These are phyloP conservation scores for Sebastes kiyomatsui DNA, from an alignment of 2,797 vertebrate genomes.

Conservation along the genomic window DNA sequence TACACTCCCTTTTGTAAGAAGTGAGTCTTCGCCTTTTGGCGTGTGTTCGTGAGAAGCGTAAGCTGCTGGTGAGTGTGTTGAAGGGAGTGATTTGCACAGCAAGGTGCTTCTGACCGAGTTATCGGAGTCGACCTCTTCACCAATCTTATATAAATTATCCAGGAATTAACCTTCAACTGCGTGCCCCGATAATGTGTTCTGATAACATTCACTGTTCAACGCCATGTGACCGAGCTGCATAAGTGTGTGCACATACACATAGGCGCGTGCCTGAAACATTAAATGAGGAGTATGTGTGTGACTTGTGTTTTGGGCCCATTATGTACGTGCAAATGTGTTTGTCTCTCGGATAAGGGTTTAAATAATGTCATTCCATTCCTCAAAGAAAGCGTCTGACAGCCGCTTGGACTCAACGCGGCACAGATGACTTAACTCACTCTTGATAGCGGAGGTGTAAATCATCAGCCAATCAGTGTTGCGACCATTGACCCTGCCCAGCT, in stretches of 20 bases:
- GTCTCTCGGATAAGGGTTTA: not conserved
- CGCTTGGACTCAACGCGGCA: conserved; percentile 46
- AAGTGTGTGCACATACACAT: conserved; percentile 7
- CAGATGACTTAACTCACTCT: conserved; percentile 75
- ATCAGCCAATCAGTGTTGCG: conserved; percentile 47
- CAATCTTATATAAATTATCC: conserved; percentile 62
- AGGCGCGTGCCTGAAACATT: not conserved
- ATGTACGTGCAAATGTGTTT: not conserved
- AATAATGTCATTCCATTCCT: conserved; percentile 36
- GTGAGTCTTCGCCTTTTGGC: conserved; percentile 5
- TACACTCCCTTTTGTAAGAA: conserved; percentile 35
- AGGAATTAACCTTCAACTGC: conserved; percentile 46
- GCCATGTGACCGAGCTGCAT: conserved; percentile 31
- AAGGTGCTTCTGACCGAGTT: conserved; percentile 47
- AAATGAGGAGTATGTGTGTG: conserved; percentile 3
- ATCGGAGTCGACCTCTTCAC: conserved; percentile 26
- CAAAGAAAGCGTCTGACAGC: conserved; percentile 48
- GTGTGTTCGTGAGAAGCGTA: not conserved
- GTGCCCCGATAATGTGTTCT: conserved; percentile 13
- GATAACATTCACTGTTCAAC: conserved; percentile 50
- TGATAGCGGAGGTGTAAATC: conserved; percentile 64
- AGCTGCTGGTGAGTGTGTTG: conserved; percentile 4
- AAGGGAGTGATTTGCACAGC: conserved; percentile 31
- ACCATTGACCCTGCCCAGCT: conserved; percentile 75
- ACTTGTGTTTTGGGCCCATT: not conserved